Conservation (phyloP, 2,888 invertebrate genomes). For the Ditula angustiorana region DNA sequence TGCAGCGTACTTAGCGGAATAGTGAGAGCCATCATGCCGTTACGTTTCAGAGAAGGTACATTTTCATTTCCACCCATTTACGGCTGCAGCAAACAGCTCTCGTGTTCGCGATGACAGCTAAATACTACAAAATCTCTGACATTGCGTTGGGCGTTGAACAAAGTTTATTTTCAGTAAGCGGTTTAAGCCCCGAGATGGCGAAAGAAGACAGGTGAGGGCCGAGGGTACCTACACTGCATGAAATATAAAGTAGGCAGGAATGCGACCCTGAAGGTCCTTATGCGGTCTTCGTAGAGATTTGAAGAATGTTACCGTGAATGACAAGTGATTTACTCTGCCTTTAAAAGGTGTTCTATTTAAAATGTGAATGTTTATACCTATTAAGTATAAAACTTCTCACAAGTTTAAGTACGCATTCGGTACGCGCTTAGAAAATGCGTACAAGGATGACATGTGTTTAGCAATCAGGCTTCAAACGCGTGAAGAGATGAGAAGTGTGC, state of each 20-base stretch:
- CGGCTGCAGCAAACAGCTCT: conserved; percentile 30
- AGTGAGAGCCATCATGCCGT: conserved; percentile 21
- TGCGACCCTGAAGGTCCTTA: conserved; percentile 26
- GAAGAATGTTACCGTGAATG: conserved; percentile 30
- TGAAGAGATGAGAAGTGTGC: conserved; percentile 20
- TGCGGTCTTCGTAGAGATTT: conserved; percentile 32
- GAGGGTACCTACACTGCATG: conserved; percentile 44
- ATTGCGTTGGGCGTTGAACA: conserved; percentile 56
- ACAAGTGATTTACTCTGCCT: conserved; percentile 13
- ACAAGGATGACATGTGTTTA: conserved; percentile 20
- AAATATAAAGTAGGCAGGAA: conserved; percentile 40
- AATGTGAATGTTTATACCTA: conserved; percentile 21
- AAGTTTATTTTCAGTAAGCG: conserved; percentile 67
- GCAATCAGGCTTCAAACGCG: conserved; percentile 13
- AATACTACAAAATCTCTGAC: conserved; percentile 65
- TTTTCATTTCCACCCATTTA: conserved; percentile 29
- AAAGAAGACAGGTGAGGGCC: conserved; percentile 61
- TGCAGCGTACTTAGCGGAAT: conserved; percentile 18
- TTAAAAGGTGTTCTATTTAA: conserved; percentile 28
- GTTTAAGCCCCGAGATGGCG: conserved; percentile 47
- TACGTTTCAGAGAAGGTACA: conserved; percentile 18
- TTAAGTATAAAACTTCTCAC: conserved; percentile 16
- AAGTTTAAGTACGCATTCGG: neutral
- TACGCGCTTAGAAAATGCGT: neutral
- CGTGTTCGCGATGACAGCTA: conserved; percentile 48